These are phyloP conservation scores for Coccyzus lansbergi DNA, from an alignment of 2,797 vertebrate species.

Conservation along the genomic window DNA sequence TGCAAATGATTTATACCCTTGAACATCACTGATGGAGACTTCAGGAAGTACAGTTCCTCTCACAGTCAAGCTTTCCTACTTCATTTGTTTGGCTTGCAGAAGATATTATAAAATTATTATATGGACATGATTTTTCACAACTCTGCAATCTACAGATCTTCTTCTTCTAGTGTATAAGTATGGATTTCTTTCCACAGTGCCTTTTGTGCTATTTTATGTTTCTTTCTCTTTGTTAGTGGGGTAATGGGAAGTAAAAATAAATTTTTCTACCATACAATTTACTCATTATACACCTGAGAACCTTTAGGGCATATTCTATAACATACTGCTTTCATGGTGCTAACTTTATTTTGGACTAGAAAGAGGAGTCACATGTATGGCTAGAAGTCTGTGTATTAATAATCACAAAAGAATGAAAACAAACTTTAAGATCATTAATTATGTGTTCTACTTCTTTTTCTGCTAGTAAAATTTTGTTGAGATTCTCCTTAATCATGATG, in stretches of 20 bases:
- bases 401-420: not conserved
- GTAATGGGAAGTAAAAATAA: slow-evolving; percentile 10
- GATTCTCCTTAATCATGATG: not conserved
- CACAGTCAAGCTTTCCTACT: not conserved
- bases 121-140: not conserved
- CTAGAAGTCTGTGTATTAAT: not conserved
- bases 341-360: not conserved
- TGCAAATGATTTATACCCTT: not conserved
- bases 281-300: slow-evolving; percentile 17
- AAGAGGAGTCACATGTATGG: not conserved
- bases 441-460: not conserved
- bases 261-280: not conserved
- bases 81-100: not conserved
- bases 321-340: not conserved
- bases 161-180: not conserved
- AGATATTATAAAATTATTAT: not conserved
- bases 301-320: not conserved
- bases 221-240: not conserved
- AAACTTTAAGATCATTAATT: not conserved
- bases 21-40: not conserved
- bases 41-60: not conserved
- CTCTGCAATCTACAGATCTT: not conserved
- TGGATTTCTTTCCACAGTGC: not conserved
- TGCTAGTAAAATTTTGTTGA: not conserved
- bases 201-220: not conserved